Percentiles rank a stretch among this genome's conserved stretches.
These are phyloP conservation scores for Drosophila formosana DNA, from an alignment of 2,888 invertebrate genomes.

Conservation along the genomic window DNA sequence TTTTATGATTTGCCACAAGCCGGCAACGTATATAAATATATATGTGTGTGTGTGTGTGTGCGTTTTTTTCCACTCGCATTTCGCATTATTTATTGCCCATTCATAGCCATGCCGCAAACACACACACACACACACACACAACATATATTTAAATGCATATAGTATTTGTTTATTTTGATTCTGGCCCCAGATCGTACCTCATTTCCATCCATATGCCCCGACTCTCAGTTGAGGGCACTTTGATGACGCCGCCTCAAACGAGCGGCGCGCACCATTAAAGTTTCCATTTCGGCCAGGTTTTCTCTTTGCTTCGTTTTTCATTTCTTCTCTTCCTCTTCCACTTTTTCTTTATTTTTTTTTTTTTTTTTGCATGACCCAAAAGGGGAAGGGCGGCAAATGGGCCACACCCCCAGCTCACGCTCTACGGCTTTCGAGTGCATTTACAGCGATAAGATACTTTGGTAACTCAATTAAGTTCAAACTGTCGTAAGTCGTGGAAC, in stretches of 20 bases:
- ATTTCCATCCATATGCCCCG: conserved; percentile 21
- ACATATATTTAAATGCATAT: conserved; percentile 39
- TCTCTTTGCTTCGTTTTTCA: neutral
- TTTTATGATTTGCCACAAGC: conserved; percentile 60
- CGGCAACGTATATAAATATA: conserved; percentile 22
- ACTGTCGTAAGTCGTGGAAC: conserved; percentile 28
- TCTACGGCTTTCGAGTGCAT: conserved; percentile 59
- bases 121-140: conserved; percentile 7
- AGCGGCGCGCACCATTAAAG: conserved; percentile 51
- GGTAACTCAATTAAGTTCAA: conserved; percentile 70
- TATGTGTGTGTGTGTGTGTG: conserved; percentile 12
- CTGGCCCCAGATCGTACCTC: conserved; percentile 21
- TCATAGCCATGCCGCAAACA: conserved; percentile 14
- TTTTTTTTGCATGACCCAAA: conserved; percentile 22
- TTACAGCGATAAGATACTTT: conserved; percentile 72
- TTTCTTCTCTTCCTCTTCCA: neutral
- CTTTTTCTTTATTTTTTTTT: neutral
- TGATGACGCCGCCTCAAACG: conserved; percentile 1
- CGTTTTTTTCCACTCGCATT: conserved; percentile 22
- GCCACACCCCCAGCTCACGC: conserved; percentile 12
- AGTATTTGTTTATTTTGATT: conserved; percentile 41
- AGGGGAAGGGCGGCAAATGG: conserved; percentile 13
- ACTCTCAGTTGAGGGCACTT: conserved; percentile 19
- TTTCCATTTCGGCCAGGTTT: conserved; percentile 23
- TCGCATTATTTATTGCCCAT: conserved; percentile 49